Percentiles rank a stretch among this genome's conserved stretches.
These are phyloP conservation scores for Podiceps cristatus DNA, from an alignment of 2,113 vertebrate genomes.

Conservation along the genomic window DNA sequence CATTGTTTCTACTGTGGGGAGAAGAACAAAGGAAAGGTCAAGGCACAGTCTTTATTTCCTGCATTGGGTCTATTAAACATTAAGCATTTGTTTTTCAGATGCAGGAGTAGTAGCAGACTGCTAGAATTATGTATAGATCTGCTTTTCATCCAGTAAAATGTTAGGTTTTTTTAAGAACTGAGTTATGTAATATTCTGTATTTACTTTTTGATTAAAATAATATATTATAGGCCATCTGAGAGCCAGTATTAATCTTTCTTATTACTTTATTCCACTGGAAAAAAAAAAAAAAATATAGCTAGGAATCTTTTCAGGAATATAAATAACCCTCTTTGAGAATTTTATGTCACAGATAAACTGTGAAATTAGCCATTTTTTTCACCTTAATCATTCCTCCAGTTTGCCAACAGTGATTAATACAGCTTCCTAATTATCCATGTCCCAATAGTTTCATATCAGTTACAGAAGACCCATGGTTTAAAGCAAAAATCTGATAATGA, in stretches of 20 bases:
- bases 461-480: background rate
- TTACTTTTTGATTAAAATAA: conserved; percentile 47
- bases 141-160: background rate
- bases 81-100: conserved; percentile 26
- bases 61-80: background rate
- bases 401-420: conserved; percentile 26
- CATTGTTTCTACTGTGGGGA: background rate
- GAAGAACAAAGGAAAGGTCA: background rate
- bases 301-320: conserved; percentile 10
- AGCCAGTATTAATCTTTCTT: conserved; percentile 22
- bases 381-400: background rate
- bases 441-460: background rate
- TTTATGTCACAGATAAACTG: conserved; percentile 37
- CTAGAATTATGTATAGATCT: background rate
- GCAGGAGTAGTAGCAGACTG: background rate
- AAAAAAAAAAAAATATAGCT: background rate
- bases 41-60: background rate
- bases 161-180: background rate
- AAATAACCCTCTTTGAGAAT: conserved; percentile 4
- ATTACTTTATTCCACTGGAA: conserved; percentile 1
- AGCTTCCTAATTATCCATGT: conserved; percentile 5
- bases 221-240: background rate
- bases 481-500: conserved; percentile 8
- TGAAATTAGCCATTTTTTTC: conserved; percentile 37
- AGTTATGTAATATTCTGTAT: background rate